phyloP scores from a whole-genome alignment of 2,888 invertebrate genomes.

The Coelogynopora nodosa region DNA sequence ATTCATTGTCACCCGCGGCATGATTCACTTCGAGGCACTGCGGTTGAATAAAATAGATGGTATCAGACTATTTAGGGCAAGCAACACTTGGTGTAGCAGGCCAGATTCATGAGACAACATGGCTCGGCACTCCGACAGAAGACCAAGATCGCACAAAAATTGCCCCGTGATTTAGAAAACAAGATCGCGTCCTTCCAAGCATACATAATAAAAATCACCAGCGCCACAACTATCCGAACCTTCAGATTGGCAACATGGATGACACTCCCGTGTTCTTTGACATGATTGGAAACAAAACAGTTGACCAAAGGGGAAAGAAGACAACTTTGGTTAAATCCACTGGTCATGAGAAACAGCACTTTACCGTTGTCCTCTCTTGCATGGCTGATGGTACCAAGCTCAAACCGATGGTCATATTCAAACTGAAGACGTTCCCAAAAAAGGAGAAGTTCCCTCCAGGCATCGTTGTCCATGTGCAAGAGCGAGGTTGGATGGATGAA shows the following conservation, averaged over 20 bases:
- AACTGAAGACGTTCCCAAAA: background rate
- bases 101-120: conserved; percentile 14
- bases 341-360: background rate
- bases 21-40: background rate
- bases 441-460: conserved; percentile 30
- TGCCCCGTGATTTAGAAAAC: background rate
- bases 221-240: background rate
- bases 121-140: background rate
- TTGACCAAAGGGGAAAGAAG: background rate
- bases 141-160: conserved; percentile 25
- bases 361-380: background rate
- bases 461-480: conserved; percentile 13
- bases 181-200: conserved; percentile 22
- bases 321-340: background rate
- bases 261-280: background rate
- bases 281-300: background rate
- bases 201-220: conserved; percentile 9
- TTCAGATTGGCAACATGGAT: conserved; percentile 16
- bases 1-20: background rate
- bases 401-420: background rate
- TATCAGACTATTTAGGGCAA: background rate
- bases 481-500: conserved; percentile 32
- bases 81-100: background rate
- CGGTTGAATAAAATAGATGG: background rate
- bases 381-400: background rate